A percentile compares a stretch with the other conserved stretches of the same genome.
Conservation (phyloP, 2,113 vertebrate species). For the Elaphurus davidianus region DNA sequence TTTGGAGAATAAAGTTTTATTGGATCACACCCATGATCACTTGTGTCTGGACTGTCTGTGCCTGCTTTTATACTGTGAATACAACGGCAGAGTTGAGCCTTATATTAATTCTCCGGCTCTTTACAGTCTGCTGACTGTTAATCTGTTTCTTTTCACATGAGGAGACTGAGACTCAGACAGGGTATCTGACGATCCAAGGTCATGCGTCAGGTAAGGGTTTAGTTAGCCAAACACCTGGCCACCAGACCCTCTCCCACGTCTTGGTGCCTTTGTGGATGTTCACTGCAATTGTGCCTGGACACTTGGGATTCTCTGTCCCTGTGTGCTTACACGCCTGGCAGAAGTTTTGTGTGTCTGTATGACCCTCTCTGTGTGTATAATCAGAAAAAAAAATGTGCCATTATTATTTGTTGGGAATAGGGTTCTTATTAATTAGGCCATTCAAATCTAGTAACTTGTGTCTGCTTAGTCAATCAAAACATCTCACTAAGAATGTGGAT, state of each 20-base stretch:
- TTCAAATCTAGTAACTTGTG: not conserved
- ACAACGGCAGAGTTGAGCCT: not conserved
- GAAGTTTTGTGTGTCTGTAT: not conserved
- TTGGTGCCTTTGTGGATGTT: not conserved
- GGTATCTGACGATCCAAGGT: not conserved
- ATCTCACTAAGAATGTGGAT: not conserved
- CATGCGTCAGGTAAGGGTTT: not conserved
- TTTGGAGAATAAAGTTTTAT: slow-evolving; percentile 26
- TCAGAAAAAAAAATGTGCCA: not conserved
- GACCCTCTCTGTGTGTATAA: not conserved
- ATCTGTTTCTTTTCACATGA: not conserved
- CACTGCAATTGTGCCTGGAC: no score
- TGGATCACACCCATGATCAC: not conserved
- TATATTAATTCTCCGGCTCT: not conserved
- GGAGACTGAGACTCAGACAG: not conserved
- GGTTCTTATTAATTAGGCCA: not conserved
- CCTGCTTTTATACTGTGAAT: not conserved
- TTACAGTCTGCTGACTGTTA: not conserved
- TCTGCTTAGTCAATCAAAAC: not conserved
- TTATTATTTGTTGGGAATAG: not conserved
- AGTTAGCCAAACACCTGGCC: not conserved
- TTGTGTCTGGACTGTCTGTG: not conserved
- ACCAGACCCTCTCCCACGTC: not conserved
- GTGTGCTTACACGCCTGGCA: not conserved
- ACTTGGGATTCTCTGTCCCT: not conserved